Percentiles rank a stretch among this genome's conserved stretches.
phyloP scores from a whole-genome alignment of 1,140 invertebrate genomes.

The Plutomurus gul region DNA sequence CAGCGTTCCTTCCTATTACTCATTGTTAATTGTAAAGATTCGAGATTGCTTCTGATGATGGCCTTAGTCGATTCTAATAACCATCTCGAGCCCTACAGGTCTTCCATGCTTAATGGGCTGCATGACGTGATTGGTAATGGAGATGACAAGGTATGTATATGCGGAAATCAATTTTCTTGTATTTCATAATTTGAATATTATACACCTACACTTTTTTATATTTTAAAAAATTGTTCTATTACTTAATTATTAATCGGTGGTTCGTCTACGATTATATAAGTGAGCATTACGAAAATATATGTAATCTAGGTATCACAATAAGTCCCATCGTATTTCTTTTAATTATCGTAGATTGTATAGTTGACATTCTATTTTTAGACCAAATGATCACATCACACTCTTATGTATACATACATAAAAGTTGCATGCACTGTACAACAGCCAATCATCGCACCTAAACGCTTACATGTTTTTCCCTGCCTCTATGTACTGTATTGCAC shows the following conservation, averaged over 20 bases:
- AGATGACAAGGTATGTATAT: constrained; percentile 51
- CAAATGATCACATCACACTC: neutral
- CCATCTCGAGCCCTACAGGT: constrained; percentile 41
- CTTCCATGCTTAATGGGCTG: constrained; percentile 42
- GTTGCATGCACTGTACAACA: neutral
- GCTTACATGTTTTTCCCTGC: too few relatives aligned
- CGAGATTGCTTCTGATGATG: constrained; percentile 34
- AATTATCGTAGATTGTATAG: too few relatives aligned
- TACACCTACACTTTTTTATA: too few relatives aligned
- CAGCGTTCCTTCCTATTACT: neutral
- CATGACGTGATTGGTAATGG: constrained; percentile 45
- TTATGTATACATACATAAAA: neutral
- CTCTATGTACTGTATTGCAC: neutral
- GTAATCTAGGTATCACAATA: too few relatives aligned
- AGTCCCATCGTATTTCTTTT: too few relatives aligned
- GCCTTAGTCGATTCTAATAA: constrained; percentile 51
- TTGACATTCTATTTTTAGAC: neutral
- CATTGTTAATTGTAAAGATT: neutral
- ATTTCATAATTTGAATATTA: neutral
- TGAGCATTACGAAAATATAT: too few relatives aligned
- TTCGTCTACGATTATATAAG: too few relatives aligned
- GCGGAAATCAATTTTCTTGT: neutral
- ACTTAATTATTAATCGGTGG: too few relatives aligned
- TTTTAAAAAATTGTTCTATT: too few relatives aligned
- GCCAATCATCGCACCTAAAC: too few relatives aligned